Conservation (phyloP, 2,797 vertebrate genomes). For the Muscicapa comitata region DNA sequence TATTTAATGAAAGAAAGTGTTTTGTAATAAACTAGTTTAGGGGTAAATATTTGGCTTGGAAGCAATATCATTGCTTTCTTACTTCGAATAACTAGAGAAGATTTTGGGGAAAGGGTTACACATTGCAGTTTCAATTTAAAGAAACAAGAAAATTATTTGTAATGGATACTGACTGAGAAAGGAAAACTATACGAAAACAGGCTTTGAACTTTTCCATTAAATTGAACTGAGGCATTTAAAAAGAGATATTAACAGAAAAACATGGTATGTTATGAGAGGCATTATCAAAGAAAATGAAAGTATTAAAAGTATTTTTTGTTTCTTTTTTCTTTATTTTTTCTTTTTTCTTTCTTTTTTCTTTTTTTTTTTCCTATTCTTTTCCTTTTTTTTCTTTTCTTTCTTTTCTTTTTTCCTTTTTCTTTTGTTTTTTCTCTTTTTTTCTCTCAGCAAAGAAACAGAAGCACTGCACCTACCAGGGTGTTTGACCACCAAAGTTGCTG, state of each 20-base stretch:
- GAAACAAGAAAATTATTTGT: background rate
- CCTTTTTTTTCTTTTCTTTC: accelerated
- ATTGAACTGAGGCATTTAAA: background rate
- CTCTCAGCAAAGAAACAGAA: background rate
- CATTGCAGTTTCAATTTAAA: background rate
- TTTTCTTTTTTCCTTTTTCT: no score
- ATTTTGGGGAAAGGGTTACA: background rate
- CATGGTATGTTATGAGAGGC: background rate
- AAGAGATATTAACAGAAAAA: background rate
- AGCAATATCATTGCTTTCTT: background rate
- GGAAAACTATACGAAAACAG: background rate
- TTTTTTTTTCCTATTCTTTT: no score
- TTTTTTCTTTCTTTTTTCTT: accelerated
- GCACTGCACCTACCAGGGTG: background rate
- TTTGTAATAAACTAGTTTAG: background rate
- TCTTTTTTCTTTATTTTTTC: accelerated
- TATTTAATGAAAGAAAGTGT: background rate
- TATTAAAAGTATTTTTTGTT: accelerated
- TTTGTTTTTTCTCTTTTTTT: background rate
- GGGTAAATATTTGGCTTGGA: background rate
- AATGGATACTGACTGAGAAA: background rate
- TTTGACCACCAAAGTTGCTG: background rate
- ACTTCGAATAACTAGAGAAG: background rate
- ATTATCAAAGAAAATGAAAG: background rate
- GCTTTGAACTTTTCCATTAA: background rate